Evolutionary conservation across 1,140 invertebrate genomes (phyloP).

Genomic region (Monomorium pharaonis): DNA sequence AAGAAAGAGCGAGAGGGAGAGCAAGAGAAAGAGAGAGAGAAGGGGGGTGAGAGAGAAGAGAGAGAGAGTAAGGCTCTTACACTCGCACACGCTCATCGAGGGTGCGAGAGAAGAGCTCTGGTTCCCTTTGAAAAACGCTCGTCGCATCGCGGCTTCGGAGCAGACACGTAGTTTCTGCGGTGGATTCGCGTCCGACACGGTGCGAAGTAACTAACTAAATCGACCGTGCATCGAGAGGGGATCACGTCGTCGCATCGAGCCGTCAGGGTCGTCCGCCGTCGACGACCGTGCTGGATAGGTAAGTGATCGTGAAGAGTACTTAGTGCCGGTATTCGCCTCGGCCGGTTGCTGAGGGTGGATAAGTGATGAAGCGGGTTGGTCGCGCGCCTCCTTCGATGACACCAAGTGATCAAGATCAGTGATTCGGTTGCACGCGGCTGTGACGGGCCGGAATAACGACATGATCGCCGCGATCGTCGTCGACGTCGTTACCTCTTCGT

Average conservation of each 20-base stretch:
- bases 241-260: slow-evolving; percentile 64
- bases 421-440: slow-evolving; percentile 65
- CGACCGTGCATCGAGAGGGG: slow-evolving; percentile 41
- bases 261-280: slow-evolving; percentile 60
- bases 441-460: slow-evolving; percentile 33
- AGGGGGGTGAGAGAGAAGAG: slow-evolving; percentile 16
- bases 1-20: slow-evolving; percentile 28
- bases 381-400: slow-evolving; percentile 45
- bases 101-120: slow-evolving; percentile 59
- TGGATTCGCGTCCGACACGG: slow-evolving; percentile 30
- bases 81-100: slow-evolving; percentile 57
- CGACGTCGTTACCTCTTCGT: neutral
- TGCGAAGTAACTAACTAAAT: slow-evolving; percentile 39
- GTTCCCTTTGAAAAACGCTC: slow-evolving; percentile 22
- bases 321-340: slow-evolving; percentile 33
- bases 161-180: slow-evolving; percentile 7
- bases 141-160: slow-evolving; percentile 27
- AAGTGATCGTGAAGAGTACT: slow-evolving; percentile 61
- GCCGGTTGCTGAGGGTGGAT: slow-evolving; percentile 34
- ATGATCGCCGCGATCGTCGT: slow-evolving; percentile 14
- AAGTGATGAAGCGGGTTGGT: slow-evolving; percentile 49
- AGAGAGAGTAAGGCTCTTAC: slow-evolving; percentile 47
- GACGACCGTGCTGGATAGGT: slow-evolving; percentile 72
- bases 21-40: slow-evolving; percentile 44
- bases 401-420: slow-evolving; percentile 75